Percentiles rank a stretch among this genome's conserved stretches.
Evolutionary conservation across 2,113 vertebrate genomes (phyloP).

Genomic region (Mormyrus lacerda): DNA sequence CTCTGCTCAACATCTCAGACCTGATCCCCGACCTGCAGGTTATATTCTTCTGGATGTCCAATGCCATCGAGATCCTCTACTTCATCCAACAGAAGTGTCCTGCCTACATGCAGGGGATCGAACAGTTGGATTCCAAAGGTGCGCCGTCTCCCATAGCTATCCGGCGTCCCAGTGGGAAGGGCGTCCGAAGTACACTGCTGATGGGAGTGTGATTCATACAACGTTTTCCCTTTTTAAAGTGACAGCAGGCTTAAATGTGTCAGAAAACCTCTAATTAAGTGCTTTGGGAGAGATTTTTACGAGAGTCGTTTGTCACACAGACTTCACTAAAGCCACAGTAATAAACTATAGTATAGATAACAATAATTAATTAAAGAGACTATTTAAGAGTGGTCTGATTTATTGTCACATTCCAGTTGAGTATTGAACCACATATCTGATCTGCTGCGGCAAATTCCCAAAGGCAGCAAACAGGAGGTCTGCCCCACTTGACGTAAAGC

Average conservation of each 20-base stretch:
- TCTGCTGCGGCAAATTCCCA: background rate
- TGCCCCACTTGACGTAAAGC: background rate
- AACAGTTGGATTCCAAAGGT: constrained; percentile 71
- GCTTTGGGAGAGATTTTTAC: background rate
- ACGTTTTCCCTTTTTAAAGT: background rate
- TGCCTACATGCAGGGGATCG: constrained; percentile 79
- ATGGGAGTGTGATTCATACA: background rate
- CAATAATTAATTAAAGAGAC: background rate
- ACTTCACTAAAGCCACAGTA: background rate
- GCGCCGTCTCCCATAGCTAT: background rate
- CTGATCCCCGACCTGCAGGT: constrained; percentile 83
- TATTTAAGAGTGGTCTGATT: background rate
- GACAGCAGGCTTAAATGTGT: background rate
- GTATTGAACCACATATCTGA: background rate
- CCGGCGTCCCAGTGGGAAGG: background rate
- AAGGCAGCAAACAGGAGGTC: background rate
- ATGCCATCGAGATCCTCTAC: constrained; percentile 87
- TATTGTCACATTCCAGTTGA: background rate
- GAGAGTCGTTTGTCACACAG: background rate
- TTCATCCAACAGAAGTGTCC: constrained; percentile 88
- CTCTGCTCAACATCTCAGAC: constrained; percentile 72
- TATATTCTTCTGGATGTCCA: constrained; percentile 96
- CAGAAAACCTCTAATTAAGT: constrained; percentile 12
- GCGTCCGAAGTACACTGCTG: background rate
- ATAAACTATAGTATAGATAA: background rate